Evolutionary conservation across 2,113 vertebrate species (phyloP), one percentile per base, ranked within the genome.

Genomic region (Barbus barbus): DNA sequence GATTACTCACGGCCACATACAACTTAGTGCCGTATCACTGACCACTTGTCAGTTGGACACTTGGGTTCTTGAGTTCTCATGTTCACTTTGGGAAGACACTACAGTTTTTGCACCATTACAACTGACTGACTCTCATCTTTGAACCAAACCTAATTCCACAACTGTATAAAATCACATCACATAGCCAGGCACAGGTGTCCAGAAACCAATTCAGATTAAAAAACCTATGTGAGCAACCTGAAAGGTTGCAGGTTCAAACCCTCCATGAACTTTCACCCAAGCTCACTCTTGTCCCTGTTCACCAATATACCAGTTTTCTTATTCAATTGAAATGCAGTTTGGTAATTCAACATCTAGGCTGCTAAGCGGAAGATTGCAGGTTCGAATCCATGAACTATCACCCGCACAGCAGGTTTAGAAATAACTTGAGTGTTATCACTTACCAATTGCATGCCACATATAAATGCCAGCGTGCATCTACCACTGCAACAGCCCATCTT

Each of bases 391-490:
- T 14, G 3, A 73, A 13, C 22, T 71, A 71, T 38, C 20, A 22
- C 20, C 65, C 20, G 13, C 11, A 44, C 11, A 1, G n/a, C 38
- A 46, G 22, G 38, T 73, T 63, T 26, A 73, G 26, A 33, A 53
- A 53, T 33, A 0, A 53, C 24, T 76, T 51, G 20, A 53, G 26
- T 24, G 0, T 48, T 18, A 89, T 65, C 44, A 95, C 97, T 98
- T 94, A 98, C 97, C 96, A 98, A 95, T 94, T 98, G 97, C 95
- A 97, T 97, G 93, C 96, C 96, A 93, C 97, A 98, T 94, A 98
- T 95, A 90, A 96, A 97, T 92, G 97, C 95, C 88, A 98, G 94
- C 90, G 96, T 97, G 89, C 97, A 97, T 93, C 97, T 95, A 92
- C 97, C 97, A 86, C 96, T 97, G 94, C 97, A 98, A 94, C 96